Evolutionary conservation across 1,140 invertebrate species (phyloP), one percentile per base, ranked within the genome.

Genomic region (Helicorthomorpha holstii): DNA sequence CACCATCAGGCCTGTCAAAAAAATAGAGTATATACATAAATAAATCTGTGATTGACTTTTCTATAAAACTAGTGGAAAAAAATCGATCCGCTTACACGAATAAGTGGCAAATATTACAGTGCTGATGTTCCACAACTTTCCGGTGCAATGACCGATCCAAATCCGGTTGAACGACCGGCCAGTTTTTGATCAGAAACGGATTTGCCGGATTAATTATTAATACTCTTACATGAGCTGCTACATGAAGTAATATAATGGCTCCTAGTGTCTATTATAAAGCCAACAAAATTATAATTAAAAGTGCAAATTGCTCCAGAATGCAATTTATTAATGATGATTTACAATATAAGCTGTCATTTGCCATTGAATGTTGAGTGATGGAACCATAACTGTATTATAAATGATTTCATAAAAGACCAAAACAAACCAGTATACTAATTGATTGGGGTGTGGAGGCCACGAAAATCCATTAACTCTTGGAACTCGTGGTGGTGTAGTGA

Each of bases 41-140:
- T 34, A 34, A 34, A 16, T 34, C 29, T 34, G 16, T n/a, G n/a
- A n/a, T n/a, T n/a, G n/a, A n/a, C n/a, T n/a, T 16, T 7, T 34
- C 29, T 16, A 7, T 34, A 16, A 7, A 7, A 34, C 29, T 7
- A 34, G 29, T 34, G 29, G 29, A 16, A 34, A 7, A 34, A 34
- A 16, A 34, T 34, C 29, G 29, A 24, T 52, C 24, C 23, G 65
- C 68, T 68, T 65, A 69, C 69, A 73, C 71, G 59, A 78, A 75
- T 56, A 91, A 83, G 64, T 91, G 86, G 68, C 93, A 98, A 54
- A 96, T 70, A 60, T 95, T 86, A 65, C 93, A 98, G 42, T 85
- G 75, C 34, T 89, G 87, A 69, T 91, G 85, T 69, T 95, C 91
- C 62, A 96, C 96, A 3, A 94, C 90, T 70, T 95, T 92, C 23